Evolutionary conservation across 2,888 invertebrate genomes (phyloP), one percentile per base, ranked within the genome.

Genomic region (Lepidonotus clava): DNA sequence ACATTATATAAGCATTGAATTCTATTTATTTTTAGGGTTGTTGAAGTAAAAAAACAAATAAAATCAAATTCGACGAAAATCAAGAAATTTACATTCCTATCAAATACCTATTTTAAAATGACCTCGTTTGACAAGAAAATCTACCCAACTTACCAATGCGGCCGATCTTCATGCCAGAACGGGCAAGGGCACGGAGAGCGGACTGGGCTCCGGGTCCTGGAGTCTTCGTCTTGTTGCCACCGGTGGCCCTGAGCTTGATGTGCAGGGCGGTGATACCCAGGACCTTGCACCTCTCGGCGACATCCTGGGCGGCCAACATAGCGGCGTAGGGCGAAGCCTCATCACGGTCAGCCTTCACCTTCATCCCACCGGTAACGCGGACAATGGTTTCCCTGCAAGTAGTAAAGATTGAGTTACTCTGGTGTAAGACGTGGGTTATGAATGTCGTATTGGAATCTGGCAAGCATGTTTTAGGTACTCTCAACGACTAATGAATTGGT

Each of bases 241-340:
- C 99, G 87, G 99, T 99, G 51, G 99, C 99, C 93, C 99, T 96
- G 91, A 99, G 96, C 95, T 99, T 99, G 92, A 99, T 98, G 95
- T 99, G 99, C 80, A 99, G 96, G 18, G 99, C 99, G 88, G 98
- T 99, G 94, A 99, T 99, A 86, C 99, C 99, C 85, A 99, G 96
- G 56, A 96, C 96, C 95, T 99, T 99, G 95, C 99, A 99, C 93
- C 98, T 98, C 94, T 99, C 99, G 91, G 99, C 98, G 88, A 99
- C 99, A 96, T 99, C 99, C 96, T 99, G 99, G 90, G 99, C 99
- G 92, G 99, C 99, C 95, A 99, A 98, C 99, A 99, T 99, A 96
- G 99, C 99, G 93, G 99, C 99, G 94, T 99, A 99, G 80, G 99
- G 99, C 77, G 99, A 99, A 90, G 99, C 98, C 95, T 99, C 99